Evolutionary conservation across 53 echinoderm and acorn worm genomes (phyloP).

Genomic region (Paracentrotus lividus): DNA sequence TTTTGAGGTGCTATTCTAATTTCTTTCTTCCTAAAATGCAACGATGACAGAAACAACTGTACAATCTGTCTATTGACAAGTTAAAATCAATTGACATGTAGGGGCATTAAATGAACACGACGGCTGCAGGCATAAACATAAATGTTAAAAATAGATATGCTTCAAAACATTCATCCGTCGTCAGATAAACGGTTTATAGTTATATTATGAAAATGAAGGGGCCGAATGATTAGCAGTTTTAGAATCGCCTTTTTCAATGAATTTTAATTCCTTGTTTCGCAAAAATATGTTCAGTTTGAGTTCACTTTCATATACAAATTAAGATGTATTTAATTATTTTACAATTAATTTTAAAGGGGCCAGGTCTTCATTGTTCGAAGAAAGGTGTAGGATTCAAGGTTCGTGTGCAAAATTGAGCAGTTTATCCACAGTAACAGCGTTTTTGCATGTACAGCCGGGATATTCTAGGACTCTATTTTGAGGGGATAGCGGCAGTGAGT

Average conservation of each 20-base stretch:
- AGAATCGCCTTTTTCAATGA: too few relatives aligned
- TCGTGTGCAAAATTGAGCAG: too few relatives aligned
- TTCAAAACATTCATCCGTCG: background rate
- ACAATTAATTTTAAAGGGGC: too few relatives aligned
- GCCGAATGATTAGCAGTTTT: too few relatives aligned
- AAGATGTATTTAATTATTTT: background rate
- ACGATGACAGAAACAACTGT: background rate
- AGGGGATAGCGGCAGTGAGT: too few relatives aligned
- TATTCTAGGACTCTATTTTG: too few relatives aligned
- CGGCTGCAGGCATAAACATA: background rate
- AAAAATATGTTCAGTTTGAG: background rate
- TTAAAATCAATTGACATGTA: background rate
- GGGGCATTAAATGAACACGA: background rate
- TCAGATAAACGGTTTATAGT: background rate
- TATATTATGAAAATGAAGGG: too few relatives aligned
- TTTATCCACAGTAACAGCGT: too few relatives aligned
- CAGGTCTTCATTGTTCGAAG: too few relatives aligned
- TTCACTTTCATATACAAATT: background rate
- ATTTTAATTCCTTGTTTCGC: background rate
- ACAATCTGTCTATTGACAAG: background rate
- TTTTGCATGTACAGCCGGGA: too few relatives aligned
- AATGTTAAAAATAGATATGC: background rate
- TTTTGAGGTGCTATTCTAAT: background rate
- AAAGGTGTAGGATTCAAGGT: too few relatives aligned
- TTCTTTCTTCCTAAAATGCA: background rate